These are phyloP conservation scores for Polietes domitor DNA, from an alignment of 2,888 invertebrate genomes.

Conservation along the genomic window DNA sequence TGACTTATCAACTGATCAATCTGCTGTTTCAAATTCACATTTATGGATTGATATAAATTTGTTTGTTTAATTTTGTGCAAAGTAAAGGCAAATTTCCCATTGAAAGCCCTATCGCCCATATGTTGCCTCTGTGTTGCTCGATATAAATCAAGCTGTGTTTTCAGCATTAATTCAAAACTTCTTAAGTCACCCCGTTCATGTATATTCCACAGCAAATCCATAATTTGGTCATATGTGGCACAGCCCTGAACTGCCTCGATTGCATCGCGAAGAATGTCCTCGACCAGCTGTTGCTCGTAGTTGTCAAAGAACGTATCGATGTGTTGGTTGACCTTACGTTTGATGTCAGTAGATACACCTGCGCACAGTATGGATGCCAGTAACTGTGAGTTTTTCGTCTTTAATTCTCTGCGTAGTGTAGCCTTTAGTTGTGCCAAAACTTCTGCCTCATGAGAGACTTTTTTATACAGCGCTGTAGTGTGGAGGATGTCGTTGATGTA, in stretches of 20 bases:
- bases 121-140: background rate
- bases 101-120: conserved; percentile 3
- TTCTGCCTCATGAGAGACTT: background rate
- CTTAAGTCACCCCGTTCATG: background rate
- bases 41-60: background rate
- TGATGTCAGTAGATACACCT: background rate
- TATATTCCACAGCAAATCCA: background rate
- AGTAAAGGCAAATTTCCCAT: background rate
- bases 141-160: background rate
- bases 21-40: background rate
- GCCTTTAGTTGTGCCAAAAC: background rate
- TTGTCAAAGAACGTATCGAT: background rate
- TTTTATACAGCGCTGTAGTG: background rate
- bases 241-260: background rate
- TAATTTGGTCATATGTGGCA: background rate
- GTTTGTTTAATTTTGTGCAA: conserved; percentile 39
- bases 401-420: background rate
- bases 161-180: background rate
- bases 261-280: background rate
- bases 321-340: background rate
- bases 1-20: conserved; percentile 16
- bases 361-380: background rate
- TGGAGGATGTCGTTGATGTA: background rate
- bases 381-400: background rate
- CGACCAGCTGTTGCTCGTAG: background rate